Percentiles rank a stretch among this genome's conserved stretches.
phyloP scores from a whole-genome alignment of 37 sponge, comb jelly and placozoan genomes.

The Cliona cf. orientalis region DNA sequence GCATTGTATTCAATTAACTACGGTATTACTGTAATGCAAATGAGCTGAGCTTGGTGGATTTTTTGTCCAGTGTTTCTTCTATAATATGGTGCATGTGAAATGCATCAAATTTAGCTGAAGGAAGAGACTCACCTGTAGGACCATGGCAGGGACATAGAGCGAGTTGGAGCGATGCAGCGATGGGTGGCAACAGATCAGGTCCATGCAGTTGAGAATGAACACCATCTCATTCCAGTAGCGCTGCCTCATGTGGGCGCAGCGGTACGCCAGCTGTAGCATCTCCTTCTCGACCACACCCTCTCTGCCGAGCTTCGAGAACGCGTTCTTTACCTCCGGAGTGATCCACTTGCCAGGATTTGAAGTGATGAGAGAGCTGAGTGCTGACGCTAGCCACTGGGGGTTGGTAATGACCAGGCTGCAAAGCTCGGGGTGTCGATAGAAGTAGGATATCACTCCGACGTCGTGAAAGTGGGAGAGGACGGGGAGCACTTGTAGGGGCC shows the following conservation, averaged over 20 bases:
- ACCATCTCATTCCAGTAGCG: conserved; percentile 62
- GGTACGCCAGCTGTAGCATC: conserved; percentile 49
- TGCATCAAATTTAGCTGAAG: neutral
- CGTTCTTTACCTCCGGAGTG: conserved; percentile 48
- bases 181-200: conserved; percentile 63
- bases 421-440: conserved; percentile 65
- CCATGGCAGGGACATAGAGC: conserved; percentile 52
- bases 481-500: conserved; percentile 60
- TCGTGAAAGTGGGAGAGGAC: conserved; percentile 68
- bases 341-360: conserved; percentile 39
- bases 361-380: conserved; percentile 48
- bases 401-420: conserved; percentile 43
- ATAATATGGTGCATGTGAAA: neutral
- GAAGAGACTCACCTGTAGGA: too few species aligned
- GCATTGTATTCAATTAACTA: too few species aligned
- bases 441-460: conserved; percentile 61
- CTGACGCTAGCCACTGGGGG: conserved; percentile 67
- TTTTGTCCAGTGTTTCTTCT: too few species aligned
- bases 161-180: conserved; percentile 30
- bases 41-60: too few species aligned
- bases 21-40: too few species aligned
- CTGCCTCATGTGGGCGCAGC: conserved; percentile 45
- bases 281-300: conserved; percentile 36
- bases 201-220: conserved; percentile 64
- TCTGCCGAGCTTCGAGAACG: conserved; percentile 28